Evolutionary conservation across 2,888 invertebrate genomes (phyloP).

Genomic region (Stenurella melanura): DNA sequence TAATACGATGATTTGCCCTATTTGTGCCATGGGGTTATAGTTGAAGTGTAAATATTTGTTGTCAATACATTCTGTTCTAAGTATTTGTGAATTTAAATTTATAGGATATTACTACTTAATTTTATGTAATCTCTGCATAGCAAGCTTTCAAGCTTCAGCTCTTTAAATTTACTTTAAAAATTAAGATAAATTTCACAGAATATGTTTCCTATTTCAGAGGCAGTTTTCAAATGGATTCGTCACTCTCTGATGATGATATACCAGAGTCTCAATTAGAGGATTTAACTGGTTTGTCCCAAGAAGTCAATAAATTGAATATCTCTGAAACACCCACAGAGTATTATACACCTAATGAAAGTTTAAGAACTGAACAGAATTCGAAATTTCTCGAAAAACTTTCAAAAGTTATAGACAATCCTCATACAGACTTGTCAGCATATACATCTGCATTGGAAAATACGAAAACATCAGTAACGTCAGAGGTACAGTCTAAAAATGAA

Average conservation of each 20-base stretch:
- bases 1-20: too few relatives aligned
- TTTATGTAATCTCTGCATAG: too few relatives aligned
- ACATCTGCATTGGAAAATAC: conserved; percentile 21
- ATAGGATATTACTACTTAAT: too few relatives aligned
- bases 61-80: too few relatives aligned
- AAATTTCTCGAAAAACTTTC: conserved; percentile 28
- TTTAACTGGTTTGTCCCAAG: conserved; percentile 4
- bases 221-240: conserved; percentile 19
- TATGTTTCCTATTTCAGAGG: background rate
- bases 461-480: background rate
- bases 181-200: background rate
- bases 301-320: conserved; percentile 23
- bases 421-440: conserved; percentile 9
- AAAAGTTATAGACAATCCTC: conserved; percentile 22
- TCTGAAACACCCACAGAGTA: conserved; percentile 36
- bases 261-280: conserved; percentile 9
- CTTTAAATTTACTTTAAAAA: too few relatives aligned
- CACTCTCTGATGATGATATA: background rate
- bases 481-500: background rate
- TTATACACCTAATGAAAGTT: conserved; percentile 35
- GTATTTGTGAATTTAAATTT: too few relatives aligned
- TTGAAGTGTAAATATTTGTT: too few relatives aligned
- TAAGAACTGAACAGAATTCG: conserved; percentile 17
- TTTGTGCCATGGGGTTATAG: too few relatives aligned
- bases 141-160: too few relatives aligned